Percentiles rank a stretch among this genome's conserved stretches.
These are phyloP conservation scores for Schizotus pectinicornis DNA, from an alignment of 2,888 invertebrate genomes.

Conservation along the genomic window DNA sequence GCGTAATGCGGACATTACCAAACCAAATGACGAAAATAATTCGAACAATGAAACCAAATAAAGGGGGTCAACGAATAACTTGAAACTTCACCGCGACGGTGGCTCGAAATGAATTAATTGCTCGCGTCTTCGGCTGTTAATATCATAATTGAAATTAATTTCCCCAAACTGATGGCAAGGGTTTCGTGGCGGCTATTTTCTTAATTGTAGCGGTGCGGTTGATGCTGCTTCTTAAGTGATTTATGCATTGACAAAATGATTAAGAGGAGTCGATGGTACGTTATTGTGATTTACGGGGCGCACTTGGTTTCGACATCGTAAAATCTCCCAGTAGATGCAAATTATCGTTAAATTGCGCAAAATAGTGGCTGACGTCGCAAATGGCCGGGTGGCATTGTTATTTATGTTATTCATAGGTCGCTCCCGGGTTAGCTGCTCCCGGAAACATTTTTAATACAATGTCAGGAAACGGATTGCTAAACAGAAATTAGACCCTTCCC, in stretches of 20 bases:
- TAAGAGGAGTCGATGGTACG: too few species aligned
- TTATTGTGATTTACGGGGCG: too few species aligned
- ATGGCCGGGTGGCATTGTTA: slow-evolving; percentile 6
- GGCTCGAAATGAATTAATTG: neutral
- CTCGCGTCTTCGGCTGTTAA: neutral
- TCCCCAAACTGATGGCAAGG: slow-evolving; percentile 1
- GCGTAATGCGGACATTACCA: slow-evolving; percentile 7
- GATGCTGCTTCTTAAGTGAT: too few species aligned
- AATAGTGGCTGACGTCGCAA: too few species aligned
- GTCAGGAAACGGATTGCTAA: slow-evolving; percentile 31
- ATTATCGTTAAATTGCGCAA: too few species aligned
- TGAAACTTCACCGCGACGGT: neutral
- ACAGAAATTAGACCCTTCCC: slow-evolving; percentile 6
- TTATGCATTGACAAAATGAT: too few species aligned
- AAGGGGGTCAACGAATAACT: slow-evolving; percentile 25
- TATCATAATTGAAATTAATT: neutral
- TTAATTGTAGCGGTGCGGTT: too few species aligned
- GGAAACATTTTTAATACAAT: slow-evolving; percentile 38
- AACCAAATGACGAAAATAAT: slow-evolving; percentile 12
- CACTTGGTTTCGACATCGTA: too few species aligned
- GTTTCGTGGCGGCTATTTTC: neutral
- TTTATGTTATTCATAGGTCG: slow-evolving; percentile 37
- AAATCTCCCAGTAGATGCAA: too few species aligned
- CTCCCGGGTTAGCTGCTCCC: slow-evolving; percentile 28
- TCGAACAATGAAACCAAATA: slow-evolving; percentile 5